A percentile compares a stretch with the other conserved stretches of the same genome.
Evolutionary conservation across 2,888 invertebrate genomes (phyloP).

Genomic region (Spisula solida): DNA sequence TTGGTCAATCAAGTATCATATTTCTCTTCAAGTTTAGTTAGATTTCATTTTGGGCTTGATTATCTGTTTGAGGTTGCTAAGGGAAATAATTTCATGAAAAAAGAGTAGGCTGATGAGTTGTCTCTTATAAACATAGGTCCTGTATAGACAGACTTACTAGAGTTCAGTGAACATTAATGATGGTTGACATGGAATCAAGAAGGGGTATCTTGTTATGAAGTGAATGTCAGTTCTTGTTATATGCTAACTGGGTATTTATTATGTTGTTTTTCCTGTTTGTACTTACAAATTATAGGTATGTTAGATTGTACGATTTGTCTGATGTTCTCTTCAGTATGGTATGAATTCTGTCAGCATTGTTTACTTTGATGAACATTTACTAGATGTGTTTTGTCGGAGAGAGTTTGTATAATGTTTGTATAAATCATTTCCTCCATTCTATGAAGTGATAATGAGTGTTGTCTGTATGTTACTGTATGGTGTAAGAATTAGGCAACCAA

Average conservation of each 20-base stretch:
- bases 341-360: conserved; percentile 7
- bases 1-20: no score
- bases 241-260: background rate
- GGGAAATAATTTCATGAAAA: no score
- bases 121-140: no score
- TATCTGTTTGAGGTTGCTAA: no score
- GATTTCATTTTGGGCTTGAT: no score
- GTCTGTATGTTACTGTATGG: background rate
- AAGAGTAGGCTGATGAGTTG: no score
- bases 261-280: background rate
- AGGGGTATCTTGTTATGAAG: background rate
- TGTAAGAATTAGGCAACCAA: background rate
- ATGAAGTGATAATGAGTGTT: background rate
- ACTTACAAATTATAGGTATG: background rate
- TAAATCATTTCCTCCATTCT: background rate
- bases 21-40: no score
- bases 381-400: conserved; percentile 3
- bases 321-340: background rate
- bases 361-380: background rate
- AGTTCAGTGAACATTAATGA: conserved; percentile 1
- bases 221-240: conserved; percentile 9
- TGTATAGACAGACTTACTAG: background rate
- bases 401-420: background rate
- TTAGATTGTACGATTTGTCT: background rate
- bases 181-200: background rate